Base-by-base conservation (phyloP, 2,113 vertebrate genomes). In the Nothobranchius kuhntae region DNA sequence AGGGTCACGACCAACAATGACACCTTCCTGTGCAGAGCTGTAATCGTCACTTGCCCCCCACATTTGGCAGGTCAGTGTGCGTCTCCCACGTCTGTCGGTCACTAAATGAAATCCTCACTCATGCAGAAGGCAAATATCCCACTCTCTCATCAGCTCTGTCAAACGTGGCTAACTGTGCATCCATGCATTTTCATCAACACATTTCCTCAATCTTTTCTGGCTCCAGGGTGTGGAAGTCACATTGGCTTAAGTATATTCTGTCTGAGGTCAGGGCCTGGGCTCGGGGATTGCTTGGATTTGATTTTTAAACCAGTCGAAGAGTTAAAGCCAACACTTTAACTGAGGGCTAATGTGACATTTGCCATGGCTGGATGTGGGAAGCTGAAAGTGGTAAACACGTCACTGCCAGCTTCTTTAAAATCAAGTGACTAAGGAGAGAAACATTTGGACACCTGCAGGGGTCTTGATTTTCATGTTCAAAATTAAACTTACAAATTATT, bases 51-150 rank as follows among this genome's bases (percentile, higher is more conserved):
- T 68, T 92, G 89, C 81, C 91, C 90, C 57, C 91, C 92, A 77
- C 91, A 93, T 82, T 84, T 93, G 76, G 89, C 93, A 88, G 90
- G 92, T 93, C 73, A 91, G 90, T 86, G 75, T 59, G 59, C n/a
- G 26, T 80, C 76, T 75, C 56, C 71, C 68, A 68, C 67, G 51
- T 80, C 80, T 40, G 69, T 65, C 21, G 13, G 63, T 66, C 45
- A 45, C 66, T 68, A 83, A 86, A 78, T 78, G 57, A 71, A 80
- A 81, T 76, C 71, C 58, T 86, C 82, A 76, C 58, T 65, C 65
- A 68, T 64, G 81, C 82, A 78, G 77, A 77, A 78, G 63, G 63
- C 63, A 70, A 74, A 70, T 70, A 70, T 68, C 70, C 63, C 63
- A 46, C 55, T 13, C 56, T 45, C 62, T 75, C 69, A n/a, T 61